Base-by-base conservation (phyloP, 2,797 vertebrate species). In the Cheirogaleus major region DNA sequence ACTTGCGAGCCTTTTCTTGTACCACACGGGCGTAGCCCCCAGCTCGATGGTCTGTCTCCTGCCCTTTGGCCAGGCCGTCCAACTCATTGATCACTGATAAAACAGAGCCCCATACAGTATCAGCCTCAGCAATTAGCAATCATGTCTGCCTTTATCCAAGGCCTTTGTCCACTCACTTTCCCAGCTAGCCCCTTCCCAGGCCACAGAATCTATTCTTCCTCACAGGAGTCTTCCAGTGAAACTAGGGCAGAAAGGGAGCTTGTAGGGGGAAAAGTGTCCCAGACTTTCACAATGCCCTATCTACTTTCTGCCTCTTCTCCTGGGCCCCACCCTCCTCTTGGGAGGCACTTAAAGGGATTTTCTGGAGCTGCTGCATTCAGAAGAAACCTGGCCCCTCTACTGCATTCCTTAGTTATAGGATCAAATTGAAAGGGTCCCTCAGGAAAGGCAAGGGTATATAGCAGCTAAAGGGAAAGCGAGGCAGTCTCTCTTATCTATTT, bases 61-160 rank as follows among this genome's bases (percentile, higher is more conserved):
- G 99, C 87, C 99, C 99, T 98, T 99, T 99, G 88, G 99, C 99
- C 98, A 99, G 99, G 95, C 99, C 99, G 0, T 99, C 99, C 95
- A 99, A 98, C 98, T 99, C 99, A 65, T 99, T 99, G 97, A 99
- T 99, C 98, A 99, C 99, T 99, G 98, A 81, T 96, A 63, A 94
- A 63, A 97, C 15, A 73, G 73, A 97, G 93, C 95, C 91, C 97
- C 97, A 96, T 95, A 96, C 89, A 69, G 94, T 94, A 89, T 96
- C 41, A 76, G 80, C 15, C 6, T 80, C n/a, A 70, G 73, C 69
- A 8, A 50, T 70, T 59, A 70, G 52, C 41, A 70, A 30, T 35
- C 25, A 32, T 2, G 13, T 63, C 8, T 73, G 75, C 45, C 43
- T 91, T 70, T 7, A 57, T 30, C 43, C 12, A 8, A 38, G 67